A percentile compares a stretch with the other conserved stretches of the same genome.
phyloP scores from a whole-genome alignment of 2,797 vertebrate species.

The Miichthys miiuy region DNA sequence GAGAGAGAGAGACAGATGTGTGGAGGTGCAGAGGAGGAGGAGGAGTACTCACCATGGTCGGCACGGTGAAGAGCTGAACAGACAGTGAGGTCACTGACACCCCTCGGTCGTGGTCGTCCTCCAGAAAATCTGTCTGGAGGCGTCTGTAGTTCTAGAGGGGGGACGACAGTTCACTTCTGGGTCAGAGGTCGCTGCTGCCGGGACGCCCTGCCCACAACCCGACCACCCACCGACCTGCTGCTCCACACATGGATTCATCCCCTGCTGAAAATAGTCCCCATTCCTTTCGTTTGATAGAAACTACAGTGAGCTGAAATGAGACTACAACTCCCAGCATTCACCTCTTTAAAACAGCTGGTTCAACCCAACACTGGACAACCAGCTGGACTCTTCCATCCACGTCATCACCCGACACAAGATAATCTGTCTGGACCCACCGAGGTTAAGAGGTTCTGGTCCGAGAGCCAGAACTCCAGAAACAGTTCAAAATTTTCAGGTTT shows the following conservation, averaged over 20 bases:
- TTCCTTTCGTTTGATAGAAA: background rate
- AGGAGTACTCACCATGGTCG: conserved; percentile 95
- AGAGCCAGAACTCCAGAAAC: too few relatives aligned
- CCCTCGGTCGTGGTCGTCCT: conserved; percentile 97
- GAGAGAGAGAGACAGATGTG: conserved; percentile 83
- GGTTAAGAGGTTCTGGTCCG: too few relatives aligned
- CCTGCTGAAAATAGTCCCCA: background rate
- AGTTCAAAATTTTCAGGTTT: too few relatives aligned
- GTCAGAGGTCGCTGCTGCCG: conserved; percentile 83
- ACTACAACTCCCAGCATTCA: too few relatives aligned
- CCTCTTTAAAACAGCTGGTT: too few relatives aligned
- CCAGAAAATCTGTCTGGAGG: conserved; percentile 99
- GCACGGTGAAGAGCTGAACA: conserved; percentile 98
- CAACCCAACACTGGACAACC: too few relatives aligned
- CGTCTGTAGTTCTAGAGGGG: conserved; percentile 96
- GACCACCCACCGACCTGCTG: background rate
- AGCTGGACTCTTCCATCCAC: too few relatives aligned
- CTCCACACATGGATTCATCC: background rate
- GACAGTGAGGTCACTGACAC: conserved; percentile 98
- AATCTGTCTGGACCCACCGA: too few relatives aligned
- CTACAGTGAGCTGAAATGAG: background rate
- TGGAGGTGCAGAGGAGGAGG: conserved; percentile 85
- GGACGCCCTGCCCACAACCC: background rate
- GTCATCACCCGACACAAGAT: too few relatives aligned
- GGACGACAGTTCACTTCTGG: conserved; percentile 91